These are phyloP conservation scores for Drosophila takahashii DNA, from an alignment of 1,140 invertebrate genomes.

Conservation along the genomic window DNA sequence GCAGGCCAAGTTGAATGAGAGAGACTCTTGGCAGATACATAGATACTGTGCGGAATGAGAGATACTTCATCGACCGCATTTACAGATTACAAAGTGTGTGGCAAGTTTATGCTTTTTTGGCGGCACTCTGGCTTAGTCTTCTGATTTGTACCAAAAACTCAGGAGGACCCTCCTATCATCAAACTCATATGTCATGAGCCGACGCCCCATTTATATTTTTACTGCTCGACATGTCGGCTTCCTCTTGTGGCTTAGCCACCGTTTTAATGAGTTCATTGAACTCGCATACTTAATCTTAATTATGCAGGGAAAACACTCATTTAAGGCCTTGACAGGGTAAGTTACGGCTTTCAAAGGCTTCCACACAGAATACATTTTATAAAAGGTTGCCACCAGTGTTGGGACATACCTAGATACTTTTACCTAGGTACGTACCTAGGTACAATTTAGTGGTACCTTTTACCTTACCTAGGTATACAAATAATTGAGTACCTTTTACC, in stretches of 20 bases:
- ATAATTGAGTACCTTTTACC: no score
- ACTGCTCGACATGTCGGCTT: slow-evolving; percentile 14
- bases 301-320: slow-evolving; percentile 18
- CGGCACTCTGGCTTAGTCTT: slow-evolving; percentile 56
- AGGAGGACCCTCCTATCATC: neutral
- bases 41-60: slow-evolving; percentile 3
- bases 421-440: no score
- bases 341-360: slow-evolving; percentile 8
- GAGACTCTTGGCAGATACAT: neutral
- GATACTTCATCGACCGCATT: slow-evolving; percentile 31
- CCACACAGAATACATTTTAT: neutral
- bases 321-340: slow-evolving; percentile 13
- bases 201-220: slow-evolving; percentile 61
- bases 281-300: slow-evolving; percentile 58
- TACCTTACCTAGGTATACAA: no score
- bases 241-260: slow-evolving; percentile 46
- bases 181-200: slow-evolving; percentile 44
- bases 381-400: neutral
- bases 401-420: no score
- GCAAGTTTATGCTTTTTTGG: slow-evolving; percentile 80
- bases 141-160: neutral
- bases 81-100: slow-evolving; percentile 75
- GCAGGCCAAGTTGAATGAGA: slow-evolving; percentile 43
- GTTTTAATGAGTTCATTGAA: slow-evolving; percentile 73
- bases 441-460: no score